These are phyloP conservation scores for chimpanzee (Pan troglodytes) DNA, from an alignment of 2,113 vertebrate genomes.

Conservation along the genomic window NHGRI_mPanTro3-v2.1_pri NC_086015.1:184156501-184157000, in stretches of 20 bases:
- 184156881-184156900: neutral
- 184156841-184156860: neutral
- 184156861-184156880: conserved; percentile 11
- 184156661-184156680: neutral
- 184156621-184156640: neutral
- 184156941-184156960: neutral
- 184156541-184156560: neutral
- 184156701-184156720: neutral
- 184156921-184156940: neutral
- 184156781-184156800: neutral
- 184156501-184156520: neutral
- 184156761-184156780: neutral
- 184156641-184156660: neutral
- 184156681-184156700: neutral
- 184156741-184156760: neutral
- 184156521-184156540: neutral
- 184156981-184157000: neutral
- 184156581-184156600: neutral
- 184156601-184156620: neutral
- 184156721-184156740: neutral
- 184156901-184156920: neutral
- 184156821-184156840: neutral
- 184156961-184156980: neutral
- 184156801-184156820: neutral
- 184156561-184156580: neutral